A percentile compares a stretch with the other conserved stretches of the same genome.
Evolutionary conservation across 1,140 invertebrate genomes (phyloP).

Genomic region (Lepidostoma basale): DNA sequence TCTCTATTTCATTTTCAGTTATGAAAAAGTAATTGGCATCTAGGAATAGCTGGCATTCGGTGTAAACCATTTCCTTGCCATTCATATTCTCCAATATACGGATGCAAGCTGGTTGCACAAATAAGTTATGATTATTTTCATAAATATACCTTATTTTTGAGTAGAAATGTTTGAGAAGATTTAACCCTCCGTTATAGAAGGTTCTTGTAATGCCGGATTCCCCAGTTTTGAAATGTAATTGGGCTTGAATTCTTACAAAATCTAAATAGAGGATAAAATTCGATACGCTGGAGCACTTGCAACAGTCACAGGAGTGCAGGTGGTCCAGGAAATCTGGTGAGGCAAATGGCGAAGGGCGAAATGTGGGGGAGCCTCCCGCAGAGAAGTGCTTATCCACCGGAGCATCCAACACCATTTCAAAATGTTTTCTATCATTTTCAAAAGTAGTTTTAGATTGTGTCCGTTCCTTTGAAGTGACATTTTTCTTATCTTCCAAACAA

Average conservation of each 20-base stretch:
- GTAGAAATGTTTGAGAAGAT: conserved; percentile 28
- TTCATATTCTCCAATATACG: conserved; percentile 8
- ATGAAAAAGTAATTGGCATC: conserved; percentile 33
- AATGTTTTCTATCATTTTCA: conserved; percentile 19
- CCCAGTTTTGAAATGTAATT: conserved; percentile 35
- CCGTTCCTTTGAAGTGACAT: background rate
- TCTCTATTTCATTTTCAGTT: conserved; percentile 32
- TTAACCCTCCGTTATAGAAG: conserved; percentile 37
- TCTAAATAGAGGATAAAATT: conserved; percentile 22
- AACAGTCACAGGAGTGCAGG: conserved; percentile 23
- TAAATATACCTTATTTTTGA: conserved; percentile 16
- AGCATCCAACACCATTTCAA: conserved; percentile 38
- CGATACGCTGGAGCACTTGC: conserved; percentile 32
- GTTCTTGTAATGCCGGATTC: conserved; percentile 17
- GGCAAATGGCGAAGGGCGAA: conserved; percentile 29
- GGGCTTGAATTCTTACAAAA: conserved; percentile 24
- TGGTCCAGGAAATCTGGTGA: conserved; percentile 37
- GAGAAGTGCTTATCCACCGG: conserved; percentile 26
- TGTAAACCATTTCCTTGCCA: conserved; percentile 10
- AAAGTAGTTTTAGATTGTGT: background rate
- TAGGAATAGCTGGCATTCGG: conserved; percentile 31
- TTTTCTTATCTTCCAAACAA: conserved; percentile 8
- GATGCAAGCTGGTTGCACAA: conserved; percentile 2
- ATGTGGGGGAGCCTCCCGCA: conserved; percentile 36
- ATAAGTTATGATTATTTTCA: conserved; percentile 10